Conservation (phyloP, 1,140 invertebrate species). For the Callitettix versicolor region DNA sequence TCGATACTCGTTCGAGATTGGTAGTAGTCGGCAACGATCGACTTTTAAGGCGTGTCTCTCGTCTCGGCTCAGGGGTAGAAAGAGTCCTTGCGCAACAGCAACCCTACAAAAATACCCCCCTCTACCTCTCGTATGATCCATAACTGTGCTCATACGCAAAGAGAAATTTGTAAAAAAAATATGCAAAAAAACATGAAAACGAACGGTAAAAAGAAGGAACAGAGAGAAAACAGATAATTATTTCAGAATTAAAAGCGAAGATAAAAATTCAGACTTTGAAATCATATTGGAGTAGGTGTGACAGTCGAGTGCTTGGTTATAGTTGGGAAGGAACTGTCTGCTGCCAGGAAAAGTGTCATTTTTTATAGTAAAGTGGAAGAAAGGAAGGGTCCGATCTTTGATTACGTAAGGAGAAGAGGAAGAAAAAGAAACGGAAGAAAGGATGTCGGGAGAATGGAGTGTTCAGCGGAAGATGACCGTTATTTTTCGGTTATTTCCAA, state of each 20-base stretch:
- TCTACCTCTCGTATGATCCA: slow-evolving; percentile 11
- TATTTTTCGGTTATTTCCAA: too few species aligned
- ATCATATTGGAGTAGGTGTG: slow-evolving; percentile 13
- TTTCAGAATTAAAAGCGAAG: slow-evolving; percentile 17
- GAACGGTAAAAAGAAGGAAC: slow-evolving; percentile 13
- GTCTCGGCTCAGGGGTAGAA: neutral
- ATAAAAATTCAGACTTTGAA: slow-evolving; percentile 18
- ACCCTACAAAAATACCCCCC: slow-evolving; percentile 2
- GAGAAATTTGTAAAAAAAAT: slow-evolving; percentile 17
- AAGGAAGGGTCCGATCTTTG: neutral
- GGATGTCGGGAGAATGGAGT: neutral
- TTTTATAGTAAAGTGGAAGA: neutral
- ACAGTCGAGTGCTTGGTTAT: neutral
- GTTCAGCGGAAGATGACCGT: too few species aligned
- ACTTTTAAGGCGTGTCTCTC: slow-evolving; percentile 1
- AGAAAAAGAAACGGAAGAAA: slow-evolving; percentile 4
- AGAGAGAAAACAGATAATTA: slow-evolving; percentile 17
- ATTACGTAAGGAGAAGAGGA: neutral
- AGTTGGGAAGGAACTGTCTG: neutral
- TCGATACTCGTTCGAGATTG: slow-evolving; percentile 4
- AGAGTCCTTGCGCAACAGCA: neutral
- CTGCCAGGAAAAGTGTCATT: neutral
- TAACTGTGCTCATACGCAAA: slow-evolving; percentile 16
- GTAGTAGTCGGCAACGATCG: neutral
- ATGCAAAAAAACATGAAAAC: slow-evolving; percentile 16